These are phyloP conservation scores for Anomalospiza imberbis DNA, from an alignment of 2,797 vertebrate genomes.

Conservation along the genomic window DNA sequence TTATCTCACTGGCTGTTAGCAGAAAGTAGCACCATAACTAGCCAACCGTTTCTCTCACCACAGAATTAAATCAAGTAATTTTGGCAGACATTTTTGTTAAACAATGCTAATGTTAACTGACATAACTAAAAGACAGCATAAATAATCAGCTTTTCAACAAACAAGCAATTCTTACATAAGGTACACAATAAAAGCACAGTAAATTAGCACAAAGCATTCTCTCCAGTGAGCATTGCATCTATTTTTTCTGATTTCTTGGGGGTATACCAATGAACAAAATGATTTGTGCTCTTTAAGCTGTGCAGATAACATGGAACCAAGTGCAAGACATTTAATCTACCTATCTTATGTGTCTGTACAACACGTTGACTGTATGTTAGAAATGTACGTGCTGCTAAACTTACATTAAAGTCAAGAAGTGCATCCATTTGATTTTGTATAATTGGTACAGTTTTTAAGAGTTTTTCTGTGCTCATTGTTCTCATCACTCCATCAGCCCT, in stretches of 20 bases:
- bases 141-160: not conserved
- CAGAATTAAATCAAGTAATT: not conserved
- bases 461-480: slow-evolving; percentile 99
- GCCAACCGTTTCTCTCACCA: not conserved
- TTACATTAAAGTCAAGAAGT: slow-evolving; percentile 94
- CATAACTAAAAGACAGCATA: not conserved
- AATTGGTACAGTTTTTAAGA: slow-evolving; percentile 93
- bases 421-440: slow-evolving; percentile 99
- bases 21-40: not conserved
- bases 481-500: slow-evolving; percentile 99
- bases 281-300: not conserved
- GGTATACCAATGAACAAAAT: not conserved
- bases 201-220: not conserved
- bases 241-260: not conserved
- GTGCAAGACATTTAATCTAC: not conserved
- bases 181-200: not conserved
- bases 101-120: not conserved
- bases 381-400: slow-evolving; percentile 14
- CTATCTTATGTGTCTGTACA: not conserved
- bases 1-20: not conserved
- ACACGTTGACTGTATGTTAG: fast-evolving
- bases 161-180: not conserved
- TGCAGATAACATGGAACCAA: not conserved
- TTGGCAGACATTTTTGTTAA: not conserved
- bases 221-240: not conserved